phyloP scores from a whole-genome alignment of 2,888 invertebrate genomes.

The Euplexia lucipara region DNA sequence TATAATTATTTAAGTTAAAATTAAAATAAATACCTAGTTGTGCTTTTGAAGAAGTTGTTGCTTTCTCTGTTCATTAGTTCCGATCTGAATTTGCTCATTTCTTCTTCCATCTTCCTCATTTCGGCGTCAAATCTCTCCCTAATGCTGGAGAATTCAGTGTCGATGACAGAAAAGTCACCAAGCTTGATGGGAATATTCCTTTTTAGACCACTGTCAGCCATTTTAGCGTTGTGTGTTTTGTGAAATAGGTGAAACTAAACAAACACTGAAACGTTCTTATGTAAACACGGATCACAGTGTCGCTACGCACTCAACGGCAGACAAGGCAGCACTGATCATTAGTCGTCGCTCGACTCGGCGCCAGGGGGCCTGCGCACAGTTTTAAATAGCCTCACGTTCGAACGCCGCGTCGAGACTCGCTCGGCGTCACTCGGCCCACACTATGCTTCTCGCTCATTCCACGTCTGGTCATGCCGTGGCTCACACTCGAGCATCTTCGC shows the following conservation, averaged over 20 bases:
- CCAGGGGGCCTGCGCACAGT: conserved; percentile 90
- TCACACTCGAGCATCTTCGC: conserved; percentile 61
- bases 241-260: conserved; percentile 86
- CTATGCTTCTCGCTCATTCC: conserved; percentile 90
- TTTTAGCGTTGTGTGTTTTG: conserved; percentile 85
- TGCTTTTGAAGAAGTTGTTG: conserved; percentile 97
- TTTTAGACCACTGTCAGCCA: conserved; percentile 96
- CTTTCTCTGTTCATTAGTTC: conserved; percentile 98
- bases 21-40: conserved; percentile 93
- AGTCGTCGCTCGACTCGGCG: conserved; percentile 87
- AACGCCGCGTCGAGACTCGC: conserved; percentile 78
- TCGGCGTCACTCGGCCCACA: conserved; percentile 89
- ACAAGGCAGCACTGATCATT: conserved; percentile 90
- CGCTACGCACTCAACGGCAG: conserved; percentile 85
- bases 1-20: conserved; percentile 26
- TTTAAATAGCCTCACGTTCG: conserved; percentile 90
- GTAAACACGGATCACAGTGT: conserved; percentile 87
- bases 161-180: conserved; percentile 98
- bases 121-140: conserved; percentile 98
- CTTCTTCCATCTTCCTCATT: conserved; percentile 99
- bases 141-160: conserved; percentile 99
- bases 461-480: conserved; percentile 73
- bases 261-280: conserved; percentile 88
- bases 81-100: conserved; percentile 98
- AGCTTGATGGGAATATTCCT: conserved; percentile 98